phyloP scores from a whole-genome alignment of 2,797 vertebrate genomes.

The Anabacerthia variegaticeps region DNA sequence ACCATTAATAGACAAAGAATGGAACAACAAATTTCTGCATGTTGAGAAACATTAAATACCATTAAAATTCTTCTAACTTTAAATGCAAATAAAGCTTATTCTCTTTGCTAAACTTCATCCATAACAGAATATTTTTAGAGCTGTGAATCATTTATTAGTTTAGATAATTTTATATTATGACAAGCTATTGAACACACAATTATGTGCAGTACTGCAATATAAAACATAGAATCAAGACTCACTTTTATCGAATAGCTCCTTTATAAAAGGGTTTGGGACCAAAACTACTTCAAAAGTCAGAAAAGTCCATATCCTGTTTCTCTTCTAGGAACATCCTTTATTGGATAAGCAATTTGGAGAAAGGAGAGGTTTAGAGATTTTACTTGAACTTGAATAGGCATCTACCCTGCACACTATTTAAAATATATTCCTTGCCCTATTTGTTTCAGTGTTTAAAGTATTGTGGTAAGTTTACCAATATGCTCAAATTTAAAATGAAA shows the following conservation, averaged over 20 bases:
- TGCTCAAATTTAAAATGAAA: not conserved
- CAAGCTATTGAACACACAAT: conserved; percentile 18
- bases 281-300: not conserved
- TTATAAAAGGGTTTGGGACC: not conserved
- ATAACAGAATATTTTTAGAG: not conserved
- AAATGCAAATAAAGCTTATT: conserved; percentile 11
- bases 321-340: not conserved
- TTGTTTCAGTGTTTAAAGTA: not conserved
- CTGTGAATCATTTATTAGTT: conserved; percentile 31
- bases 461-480: not conserved
- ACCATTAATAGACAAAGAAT: not conserved
- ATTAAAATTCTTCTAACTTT: not conserved
- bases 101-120: not conserved
- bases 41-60: not conserved
- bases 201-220: not conserved
- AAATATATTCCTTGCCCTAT: not conserved
- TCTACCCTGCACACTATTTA: not conserved
- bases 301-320: not conserved
- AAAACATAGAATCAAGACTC: not conserved
- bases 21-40: not conserved
- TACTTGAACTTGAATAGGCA: not conserved
- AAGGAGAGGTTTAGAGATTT: not conserved
- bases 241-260: not conserved
- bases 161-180: conserved; percentile 17
- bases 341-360: not conserved